These are phyloP conservation scores for Polydrusus pterygomalis DNA, from an alignment of 2,888 invertebrate species.

Conservation along the genomic window DNA sequence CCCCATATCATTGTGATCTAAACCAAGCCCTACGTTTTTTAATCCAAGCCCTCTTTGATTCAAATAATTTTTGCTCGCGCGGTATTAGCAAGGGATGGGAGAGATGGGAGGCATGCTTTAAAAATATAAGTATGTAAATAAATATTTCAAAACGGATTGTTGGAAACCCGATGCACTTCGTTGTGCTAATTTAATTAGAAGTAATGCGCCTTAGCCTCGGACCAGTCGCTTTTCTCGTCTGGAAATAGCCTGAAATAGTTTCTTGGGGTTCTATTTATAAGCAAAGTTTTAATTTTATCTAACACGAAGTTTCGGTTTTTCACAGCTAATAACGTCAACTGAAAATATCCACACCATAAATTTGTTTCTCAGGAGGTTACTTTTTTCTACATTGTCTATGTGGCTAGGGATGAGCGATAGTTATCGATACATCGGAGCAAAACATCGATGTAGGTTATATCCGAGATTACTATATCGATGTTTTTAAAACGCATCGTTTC, in stretches of 20 bases:
- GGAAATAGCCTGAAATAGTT: constrained; percentile 51
- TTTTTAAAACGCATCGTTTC: too few relatives aligned
- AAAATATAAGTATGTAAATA: neutral
- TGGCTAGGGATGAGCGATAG: too few relatives aligned
- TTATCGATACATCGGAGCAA: too few relatives aligned
- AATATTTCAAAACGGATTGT: neutral
- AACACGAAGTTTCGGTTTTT: constrained; percentile 35
- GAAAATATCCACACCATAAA: neutral
- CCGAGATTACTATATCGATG: too few relatives aligned
- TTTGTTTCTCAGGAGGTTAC: neutral
- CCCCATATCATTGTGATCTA: too few relatives aligned
- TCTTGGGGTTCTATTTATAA: constrained; percentile 50
- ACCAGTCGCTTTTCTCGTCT: constrained; percentile 46
- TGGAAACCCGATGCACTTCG: constrained; percentile 49
- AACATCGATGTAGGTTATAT: too few relatives aligned
- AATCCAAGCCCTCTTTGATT: too few relatives aligned
- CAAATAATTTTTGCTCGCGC: too few relatives aligned
- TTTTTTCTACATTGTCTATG: neutral
- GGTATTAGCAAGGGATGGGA: too few relatives aligned
- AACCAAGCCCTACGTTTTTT: too few relatives aligned
- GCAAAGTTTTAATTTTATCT: constrained; percentile 45
- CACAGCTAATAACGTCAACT: constrained; percentile 37
- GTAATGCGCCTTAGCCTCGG: constrained; percentile 49
- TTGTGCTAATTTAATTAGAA: constrained; percentile 51
- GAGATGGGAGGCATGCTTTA: too few relatives aligned